Evolutionary conservation across 2,113 vertebrate species (phyloP).

Genomic region (Gobiocypris rarus): DNA sequence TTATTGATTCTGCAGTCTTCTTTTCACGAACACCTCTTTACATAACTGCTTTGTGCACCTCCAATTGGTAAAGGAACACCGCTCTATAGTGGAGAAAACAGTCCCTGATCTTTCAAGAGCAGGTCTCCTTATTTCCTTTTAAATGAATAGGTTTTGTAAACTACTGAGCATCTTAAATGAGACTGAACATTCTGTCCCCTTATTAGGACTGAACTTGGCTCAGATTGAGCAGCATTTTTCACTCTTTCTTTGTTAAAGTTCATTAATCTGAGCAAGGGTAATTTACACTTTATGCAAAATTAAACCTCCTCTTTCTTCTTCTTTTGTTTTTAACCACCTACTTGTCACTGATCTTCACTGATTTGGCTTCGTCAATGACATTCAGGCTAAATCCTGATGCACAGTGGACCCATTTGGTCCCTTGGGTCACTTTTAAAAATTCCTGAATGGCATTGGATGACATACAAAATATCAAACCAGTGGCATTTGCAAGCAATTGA

Average conservation of each 20-base stretch:
- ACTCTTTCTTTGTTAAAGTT: constrained; percentile 4
- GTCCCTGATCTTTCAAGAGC: background rate
- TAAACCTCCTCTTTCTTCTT: background rate
- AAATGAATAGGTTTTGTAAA: background rate
- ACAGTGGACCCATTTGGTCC: background rate
- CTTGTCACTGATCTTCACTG: background rate
- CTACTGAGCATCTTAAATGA: background rate
- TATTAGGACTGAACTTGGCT: background rate
- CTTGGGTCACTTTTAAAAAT: background rate
- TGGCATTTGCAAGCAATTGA: background rate
- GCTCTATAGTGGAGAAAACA: background rate
- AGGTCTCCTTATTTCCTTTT: background rate
- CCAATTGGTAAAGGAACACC: constrained; percentile 10
- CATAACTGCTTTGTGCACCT: constrained; percentile 11
- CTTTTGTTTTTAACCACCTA: background rate
- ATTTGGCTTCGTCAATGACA: constrained; percentile 1
- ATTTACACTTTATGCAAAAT: constrained; percentile 12
- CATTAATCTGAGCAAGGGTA: constrained; percentile 20
- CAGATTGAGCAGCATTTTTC: background rate
- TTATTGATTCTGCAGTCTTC: background rate
- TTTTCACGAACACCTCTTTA: background rate
- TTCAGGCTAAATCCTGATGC: background rate
- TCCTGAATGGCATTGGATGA: background rate
- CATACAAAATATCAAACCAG: background rate
- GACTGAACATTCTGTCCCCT: background rate